Percentiles rank a stretch among this genome's conserved stretches.
These are phyloP conservation scores for Calyptomena viridis DNA, from an alignment of 2,113 vertebrate genomes.

Conservation along the genomic window DNA sequence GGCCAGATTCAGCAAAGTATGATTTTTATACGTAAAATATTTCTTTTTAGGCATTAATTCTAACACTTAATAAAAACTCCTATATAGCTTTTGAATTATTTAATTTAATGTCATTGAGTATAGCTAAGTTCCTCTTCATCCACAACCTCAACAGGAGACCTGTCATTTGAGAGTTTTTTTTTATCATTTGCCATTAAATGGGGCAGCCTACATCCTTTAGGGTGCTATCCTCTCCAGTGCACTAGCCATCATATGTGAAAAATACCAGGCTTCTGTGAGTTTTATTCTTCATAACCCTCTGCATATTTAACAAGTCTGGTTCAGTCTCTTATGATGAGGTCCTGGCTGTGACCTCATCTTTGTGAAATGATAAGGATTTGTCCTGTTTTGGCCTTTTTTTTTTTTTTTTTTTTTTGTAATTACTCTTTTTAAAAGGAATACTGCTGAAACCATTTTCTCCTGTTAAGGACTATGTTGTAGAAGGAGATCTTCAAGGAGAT, in stretches of 20 bases:
- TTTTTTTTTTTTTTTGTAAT: background rate
- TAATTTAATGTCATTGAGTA: background rate
- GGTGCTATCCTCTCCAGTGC: background rate
- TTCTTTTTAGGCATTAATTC: background rate
- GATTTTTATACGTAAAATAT: background rate
- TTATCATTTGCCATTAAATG: background rate
- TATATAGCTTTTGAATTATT: background rate
- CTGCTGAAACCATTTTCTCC: background rate
- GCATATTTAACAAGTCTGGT: background rate
- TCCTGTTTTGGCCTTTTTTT: background rate
- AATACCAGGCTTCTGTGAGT: background rate
- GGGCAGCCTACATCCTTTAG: background rate
- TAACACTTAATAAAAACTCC: background rate
- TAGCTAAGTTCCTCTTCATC: background rate
- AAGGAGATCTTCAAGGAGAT: constrained; percentile 53
- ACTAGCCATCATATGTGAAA: background rate
- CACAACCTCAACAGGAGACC: background rate
- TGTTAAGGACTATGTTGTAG: background rate
- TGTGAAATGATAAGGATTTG: background rate
- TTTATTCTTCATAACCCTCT: background rate
- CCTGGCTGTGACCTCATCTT: background rate
- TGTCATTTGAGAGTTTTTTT: background rate
- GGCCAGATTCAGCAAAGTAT: background rate
- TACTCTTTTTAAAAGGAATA: background rate
- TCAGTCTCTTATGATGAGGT: background rate